Evolutionary conservation across 1,140 invertebrate genomes (phyloP).

Genomic region (Eubasilissa regina): DNA sequence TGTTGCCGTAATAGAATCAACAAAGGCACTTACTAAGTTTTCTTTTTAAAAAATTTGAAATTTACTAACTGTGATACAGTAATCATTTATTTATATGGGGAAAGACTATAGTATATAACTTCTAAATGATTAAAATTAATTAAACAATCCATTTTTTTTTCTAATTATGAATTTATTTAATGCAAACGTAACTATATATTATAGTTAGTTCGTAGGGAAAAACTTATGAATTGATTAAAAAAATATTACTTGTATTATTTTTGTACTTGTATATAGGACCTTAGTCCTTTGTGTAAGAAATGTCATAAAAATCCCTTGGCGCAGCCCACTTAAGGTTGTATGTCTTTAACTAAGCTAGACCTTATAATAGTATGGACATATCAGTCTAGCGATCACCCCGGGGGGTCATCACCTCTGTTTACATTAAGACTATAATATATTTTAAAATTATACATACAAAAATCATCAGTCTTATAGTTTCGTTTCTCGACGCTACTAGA

Average conservation of each 20-base stretch:
- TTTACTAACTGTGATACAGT: too few relatives aligned
- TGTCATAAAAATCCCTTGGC: constrained; percentile 4
- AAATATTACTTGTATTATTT: constrained; percentile 10
- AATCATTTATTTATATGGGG: too few relatives aligned
- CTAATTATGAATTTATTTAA: constrained; percentile 10
- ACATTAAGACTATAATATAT: constrained; percentile 36
- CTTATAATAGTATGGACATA: constrained; percentile 51
- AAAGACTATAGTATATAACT: too few relatives aligned
- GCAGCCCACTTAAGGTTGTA: constrained; percentile 4
- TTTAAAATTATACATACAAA: constrained; percentile 49
- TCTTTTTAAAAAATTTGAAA: too few relatives aligned
- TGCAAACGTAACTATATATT: neutral
- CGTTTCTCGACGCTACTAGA: constrained; percentile 48
- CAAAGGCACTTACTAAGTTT: too few relatives aligned
- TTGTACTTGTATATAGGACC: constrained; percentile 24
- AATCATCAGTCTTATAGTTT: constrained; percentile 58
- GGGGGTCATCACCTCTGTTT: constrained; percentile 19
- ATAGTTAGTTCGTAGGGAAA: neutral
- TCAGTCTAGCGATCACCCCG: constrained; percentile 52
- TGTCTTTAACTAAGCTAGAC: constrained; percentile 34
- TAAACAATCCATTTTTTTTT: neutral
- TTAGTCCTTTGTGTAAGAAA: constrained; percentile 8
- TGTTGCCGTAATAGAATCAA: too few relatives aligned
- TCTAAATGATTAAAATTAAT: neutral
- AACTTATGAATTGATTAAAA: neutral